Evolutionary conservation across 2,888 invertebrate species (phyloP), one percentile per base, ranked within the genome.

Genomic region (Anarsia innoxiella): DNA sequence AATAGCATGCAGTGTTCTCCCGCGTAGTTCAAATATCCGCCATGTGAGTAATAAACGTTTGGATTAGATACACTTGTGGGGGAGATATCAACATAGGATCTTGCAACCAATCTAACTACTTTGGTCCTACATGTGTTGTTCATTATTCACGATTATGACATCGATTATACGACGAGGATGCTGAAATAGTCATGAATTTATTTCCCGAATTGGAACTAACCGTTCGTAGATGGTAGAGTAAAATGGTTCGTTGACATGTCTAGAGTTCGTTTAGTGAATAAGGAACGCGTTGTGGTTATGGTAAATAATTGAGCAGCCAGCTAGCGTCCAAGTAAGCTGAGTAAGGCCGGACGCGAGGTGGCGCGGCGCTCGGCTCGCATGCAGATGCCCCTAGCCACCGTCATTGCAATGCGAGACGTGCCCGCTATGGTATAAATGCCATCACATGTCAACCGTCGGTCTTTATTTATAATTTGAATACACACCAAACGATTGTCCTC

Each of bases 371-470:
- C 67, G 52, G 51, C 56, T 56, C 61, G 77, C 83, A 82, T 82
- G 79, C 74, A 74, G 78, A 80, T 80, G 67, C 63, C 57, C 50
- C 46, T 45, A n/a, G 19, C 49, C 58, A 50, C 47, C 72, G 69
- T 74, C 77, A 74, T 82, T 71, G 77, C 76, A 70, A 82, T 82
- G 68, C 80, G 65, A 74, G 78, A 66, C 68, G 54, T 55, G 48
- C 68, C 74, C 53, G 56, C 66, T 77, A 75, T 73, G 80, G 82
- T 74, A 79, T 78, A 75, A 80, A 82, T 80, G 67, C 80, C 82
- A 73, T 77, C 71, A 71, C 72, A 70, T 66, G 63, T 59, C 64
- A 59, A 59, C 63, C 59, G 62, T 53, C 50, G 44, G 53, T 48
- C 59, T 62, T 63, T 73, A 71, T 78, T 75, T 72, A 78, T 62